A percentile compares a stretch with the other conserved stretches of the same genome.
Evolutionary conservation across 2,888 invertebrate species (phyloP).

Genomic region (Ernsta delagoae): DNA sequence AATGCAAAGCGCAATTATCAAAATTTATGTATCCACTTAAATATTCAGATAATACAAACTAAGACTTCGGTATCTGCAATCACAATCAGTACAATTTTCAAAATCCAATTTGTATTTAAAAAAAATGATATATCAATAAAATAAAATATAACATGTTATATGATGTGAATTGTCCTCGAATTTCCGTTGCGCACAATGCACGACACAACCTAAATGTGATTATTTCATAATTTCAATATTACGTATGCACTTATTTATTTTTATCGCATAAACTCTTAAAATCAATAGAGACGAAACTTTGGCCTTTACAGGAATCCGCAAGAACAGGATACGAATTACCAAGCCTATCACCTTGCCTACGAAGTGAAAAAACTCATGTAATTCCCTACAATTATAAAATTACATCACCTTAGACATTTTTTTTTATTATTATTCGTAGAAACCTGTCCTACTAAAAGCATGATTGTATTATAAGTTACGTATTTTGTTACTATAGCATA

Average conservation of each 20-base stretch:
- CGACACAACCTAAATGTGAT: constrained; percentile 42
- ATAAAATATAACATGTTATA: constrained; percentile 15
- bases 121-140: too few species aligned
- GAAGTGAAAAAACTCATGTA: constrained; percentile 99
- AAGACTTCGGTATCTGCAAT: too few species aligned
- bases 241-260: constrained; percentile 39
- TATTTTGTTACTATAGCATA: constrained; percentile 22
- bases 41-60: too few species aligned
- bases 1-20: too few species aligned
- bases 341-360: constrained; percentile 99
- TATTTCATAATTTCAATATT: constrained; percentile 44
- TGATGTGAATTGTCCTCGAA: constrained; percentile 13
- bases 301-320: constrained; percentile 94
- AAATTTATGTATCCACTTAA: too few species aligned
- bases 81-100: too few species aligned
- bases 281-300: constrained; percentile 78
- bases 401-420: constrained; percentile 74
- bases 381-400: constrained; percentile 75
- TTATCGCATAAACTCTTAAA: constrained; percentile 44
- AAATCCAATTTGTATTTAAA: too few species aligned
- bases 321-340: constrained; percentile 96
- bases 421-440: constrained; percentile 45
- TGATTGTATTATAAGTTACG: background rate
- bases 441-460: constrained; percentile 27
- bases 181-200: constrained; percentile 35